phyloP scores from a whole-genome alignment of 2,888 invertebrate genomes.

The Brachylomia viminalis region DNA sequence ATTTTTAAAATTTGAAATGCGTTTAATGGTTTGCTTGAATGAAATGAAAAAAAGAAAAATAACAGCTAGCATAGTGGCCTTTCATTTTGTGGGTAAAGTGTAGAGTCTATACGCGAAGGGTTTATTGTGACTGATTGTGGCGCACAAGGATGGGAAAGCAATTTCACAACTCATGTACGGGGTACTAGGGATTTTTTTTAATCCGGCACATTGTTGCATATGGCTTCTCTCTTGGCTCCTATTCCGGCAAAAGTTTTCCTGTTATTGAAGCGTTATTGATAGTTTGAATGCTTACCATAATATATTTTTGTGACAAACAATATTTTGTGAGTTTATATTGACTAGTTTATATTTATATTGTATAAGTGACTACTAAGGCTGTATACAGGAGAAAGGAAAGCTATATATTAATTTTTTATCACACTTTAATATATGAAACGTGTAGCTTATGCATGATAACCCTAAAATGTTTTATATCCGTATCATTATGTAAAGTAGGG shows the following conservation, averaged over 20 bases:
- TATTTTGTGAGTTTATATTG: no score
- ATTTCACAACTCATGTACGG: conserved; percentile 32
- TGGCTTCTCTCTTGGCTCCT: conserved; percentile 7
- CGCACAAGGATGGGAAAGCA: conserved; percentile 28
- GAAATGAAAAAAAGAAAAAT: conserved; percentile 12
- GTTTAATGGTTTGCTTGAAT: conserved; percentile 20
- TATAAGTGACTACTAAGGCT: conserved; percentile 6
- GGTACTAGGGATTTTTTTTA: conserved; percentile 46
- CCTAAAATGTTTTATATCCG: conserved; percentile 74
- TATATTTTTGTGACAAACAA: neutral
- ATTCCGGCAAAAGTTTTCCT: conserved; percentile 14
- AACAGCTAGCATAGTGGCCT: conserved; percentile 14
- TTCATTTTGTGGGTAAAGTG: conserved; percentile 30
- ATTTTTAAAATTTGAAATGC: conserved; percentile 41
- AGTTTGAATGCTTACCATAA: conserved; percentile 17
- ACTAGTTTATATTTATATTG: no score
- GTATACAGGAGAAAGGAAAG: conserved; percentile 19
- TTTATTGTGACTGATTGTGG: conserved; percentile 34
- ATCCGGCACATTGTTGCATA: conserved; percentile 40
- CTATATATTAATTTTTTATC: conserved; percentile 49
- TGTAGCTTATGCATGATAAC: conserved; percentile 55
- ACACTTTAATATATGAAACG: conserved; percentile 69
- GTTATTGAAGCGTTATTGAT: conserved; percentile 26
- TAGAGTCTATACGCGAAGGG: conserved; percentile 26
- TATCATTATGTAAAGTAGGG: conserved; percentile 84